A percentile compares a stretch with the other conserved stretches of the same genome.
These are phyloP conservation scores for Encarsia formosa DNA, from an alignment of 2,888 invertebrate species.

Conservation along the genomic window DNA sequence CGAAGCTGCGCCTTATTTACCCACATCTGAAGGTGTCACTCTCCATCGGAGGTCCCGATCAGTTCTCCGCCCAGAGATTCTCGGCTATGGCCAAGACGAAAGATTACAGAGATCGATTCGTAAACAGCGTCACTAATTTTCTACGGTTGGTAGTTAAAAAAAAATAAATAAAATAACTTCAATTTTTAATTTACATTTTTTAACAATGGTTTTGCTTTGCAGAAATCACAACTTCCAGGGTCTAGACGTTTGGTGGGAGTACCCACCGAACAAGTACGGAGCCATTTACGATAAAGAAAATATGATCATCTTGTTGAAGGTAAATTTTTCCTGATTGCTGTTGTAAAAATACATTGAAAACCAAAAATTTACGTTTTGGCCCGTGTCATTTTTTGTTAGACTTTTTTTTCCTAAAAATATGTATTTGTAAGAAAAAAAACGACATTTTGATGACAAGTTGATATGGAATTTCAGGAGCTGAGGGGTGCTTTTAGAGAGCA, in stretches of 20 bases:
- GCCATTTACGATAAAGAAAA: slow-evolving; percentile 69
- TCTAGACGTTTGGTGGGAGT: slow-evolving; percentile 81
- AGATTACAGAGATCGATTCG: slow-evolving; percentile 62
- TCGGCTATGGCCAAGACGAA: slow-evolving; percentile 66
- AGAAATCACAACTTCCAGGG: slow-evolving; percentile 73
- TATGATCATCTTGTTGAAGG: slow-evolving; percentile 73
- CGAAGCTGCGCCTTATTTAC: slow-evolving; percentile 61
- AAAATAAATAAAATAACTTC: neutral
- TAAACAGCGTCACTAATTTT: slow-evolving; percentile 66
- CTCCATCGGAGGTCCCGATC: slow-evolving; percentile 90
- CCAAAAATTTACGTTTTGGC: neutral
- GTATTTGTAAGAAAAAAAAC: neutral
- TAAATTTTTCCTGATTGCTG: slow-evolving; percentile 40
- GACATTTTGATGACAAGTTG: slow-evolving; percentile 3
- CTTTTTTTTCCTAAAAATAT: neutral
- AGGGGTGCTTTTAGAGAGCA: slow-evolving; percentile 65
- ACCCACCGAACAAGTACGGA: slow-evolving; percentile 73
- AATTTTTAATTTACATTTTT: neutral
- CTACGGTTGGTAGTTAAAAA: slow-evolving; percentile 55
- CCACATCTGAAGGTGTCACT: slow-evolving; percentile 69
- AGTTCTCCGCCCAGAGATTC: slow-evolving; percentile 72
- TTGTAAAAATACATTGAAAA: neutral
- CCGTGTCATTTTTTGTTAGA: neutral
- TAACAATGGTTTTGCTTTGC: slow-evolving; percentile 40
- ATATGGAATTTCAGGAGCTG: slow-evolving; percentile 58